These are phyloP conservation scores for Apodemia duryi DNA, from an alignment of 2,888 invertebrate genomes.

Conservation along the genomic window DNA sequence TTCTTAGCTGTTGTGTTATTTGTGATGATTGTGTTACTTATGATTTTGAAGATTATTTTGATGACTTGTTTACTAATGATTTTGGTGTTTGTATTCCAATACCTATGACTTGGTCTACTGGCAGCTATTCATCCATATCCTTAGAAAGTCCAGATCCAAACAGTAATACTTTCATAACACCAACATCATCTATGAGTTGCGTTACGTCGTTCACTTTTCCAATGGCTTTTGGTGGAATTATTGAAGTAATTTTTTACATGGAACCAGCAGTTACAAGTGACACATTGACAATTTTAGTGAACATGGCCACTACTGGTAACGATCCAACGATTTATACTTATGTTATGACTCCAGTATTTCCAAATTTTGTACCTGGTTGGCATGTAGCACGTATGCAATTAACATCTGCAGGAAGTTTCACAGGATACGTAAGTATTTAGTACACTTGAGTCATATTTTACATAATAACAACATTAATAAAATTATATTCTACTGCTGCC, in stretches of 20 bases:
- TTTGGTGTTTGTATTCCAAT: slow-evolving; percentile 5
- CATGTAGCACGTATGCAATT: slow-evolving; percentile 14
- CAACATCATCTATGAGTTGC: neutral
- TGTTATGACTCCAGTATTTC: slow-evolving; percentile 10
- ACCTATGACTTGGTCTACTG: neutral
- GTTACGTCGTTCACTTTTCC: slow-evolving; percentile 4
- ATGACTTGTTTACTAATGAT: neutral
- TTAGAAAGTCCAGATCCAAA: slow-evolving; percentile 2
- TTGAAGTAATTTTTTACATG: neutral
- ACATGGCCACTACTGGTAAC: neutral
- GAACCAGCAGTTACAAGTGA: neutral
- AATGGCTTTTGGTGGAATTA: neutral
- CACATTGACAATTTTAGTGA: slow-evolving; percentile 1
- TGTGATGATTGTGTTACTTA: slow-evolving; percentile 7
- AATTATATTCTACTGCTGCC: too few relatives aligned
- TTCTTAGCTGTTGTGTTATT: slow-evolving; percentile 2
- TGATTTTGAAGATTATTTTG: slow-evolving; percentile 8
- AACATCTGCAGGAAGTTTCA: slow-evolving; percentile 16
- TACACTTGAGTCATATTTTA: neutral
- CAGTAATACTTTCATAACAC: neutral
- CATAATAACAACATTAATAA: neutral
- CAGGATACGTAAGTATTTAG: slow-evolving; percentile 15
- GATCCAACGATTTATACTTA: slow-evolving; percentile 15
- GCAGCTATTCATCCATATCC: neutral
- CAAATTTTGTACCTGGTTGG: slow-evolving; percentile 17